Conservation (phyloP, 2,888 invertebrate genomes). For the Dryadula phaetusa region DNA sequence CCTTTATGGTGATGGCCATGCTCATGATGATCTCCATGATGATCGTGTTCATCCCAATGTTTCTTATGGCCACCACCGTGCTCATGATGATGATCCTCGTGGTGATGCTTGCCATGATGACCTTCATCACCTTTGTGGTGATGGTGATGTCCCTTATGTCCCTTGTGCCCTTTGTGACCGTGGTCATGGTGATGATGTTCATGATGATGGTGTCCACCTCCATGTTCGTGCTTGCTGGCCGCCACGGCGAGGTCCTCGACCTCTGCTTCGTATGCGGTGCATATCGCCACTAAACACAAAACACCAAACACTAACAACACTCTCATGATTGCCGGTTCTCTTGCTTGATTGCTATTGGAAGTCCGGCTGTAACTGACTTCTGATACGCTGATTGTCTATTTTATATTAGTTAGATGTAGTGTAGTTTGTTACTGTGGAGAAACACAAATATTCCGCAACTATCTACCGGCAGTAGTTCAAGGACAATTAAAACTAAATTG, state of each 20-base stretch:
- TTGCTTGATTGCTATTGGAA: slow-evolving; percentile 61
- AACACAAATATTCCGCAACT: slow-evolving; percentile 75
- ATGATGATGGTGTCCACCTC: slow-evolving; percentile 88
- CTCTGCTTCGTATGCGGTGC: slow-evolving; percentile 61
- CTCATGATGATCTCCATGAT: slow-evolving; percentile 90
- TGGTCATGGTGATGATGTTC: slow-evolving; percentile 87
- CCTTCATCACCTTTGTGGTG: slow-evolving; percentile 91
- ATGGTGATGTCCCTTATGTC: slow-evolving; percentile 89
- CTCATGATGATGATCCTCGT: slow-evolving; percentile 89
- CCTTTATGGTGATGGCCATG: slow-evolving; percentile 91
- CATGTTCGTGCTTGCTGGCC: slow-evolving; percentile 83
- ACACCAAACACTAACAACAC: slow-evolving; percentile 66
- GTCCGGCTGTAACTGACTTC: slow-evolving; percentile 75
- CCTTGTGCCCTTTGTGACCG: slow-evolving; percentile 90
- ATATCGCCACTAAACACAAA: slow-evolving; percentile 68
- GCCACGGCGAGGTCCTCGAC: slow-evolving; percentile 75
- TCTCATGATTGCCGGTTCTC: slow-evolving; percentile 61
- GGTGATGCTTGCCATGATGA: slow-evolving; percentile 90
- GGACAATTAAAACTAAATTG: slow-evolving; percentile 57
- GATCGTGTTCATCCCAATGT: slow-evolving; percentile 90
- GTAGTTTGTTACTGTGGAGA: slow-evolving; percentile 65
- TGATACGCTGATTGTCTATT: slow-evolving; percentile 68
- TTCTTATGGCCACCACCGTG: slow-evolving; percentile 92
- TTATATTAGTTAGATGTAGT: slow-evolving; percentile 68
- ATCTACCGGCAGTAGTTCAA: slow-evolving; percentile 69